A percentile compares a stretch with the other conserved stretches of the same genome.
These are phyloP conservation scores for Acanthopleura granulata DNA, from an alignment of 2,888 invertebrate species.

Conservation along the genomic window DNA sequence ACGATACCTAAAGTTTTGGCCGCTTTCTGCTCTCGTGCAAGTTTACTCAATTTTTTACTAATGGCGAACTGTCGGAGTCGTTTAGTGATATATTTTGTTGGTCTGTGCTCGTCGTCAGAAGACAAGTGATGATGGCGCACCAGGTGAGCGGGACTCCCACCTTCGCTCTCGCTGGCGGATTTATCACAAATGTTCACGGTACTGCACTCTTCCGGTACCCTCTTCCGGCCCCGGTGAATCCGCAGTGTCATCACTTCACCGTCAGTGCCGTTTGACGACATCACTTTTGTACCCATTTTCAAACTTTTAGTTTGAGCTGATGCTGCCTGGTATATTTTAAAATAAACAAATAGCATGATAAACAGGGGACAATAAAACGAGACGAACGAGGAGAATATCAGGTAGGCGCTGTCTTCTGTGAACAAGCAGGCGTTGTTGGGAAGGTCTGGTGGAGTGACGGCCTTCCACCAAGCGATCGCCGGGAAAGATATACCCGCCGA, in stretches of 20 bases:
- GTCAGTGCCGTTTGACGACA: slow-evolving; percentile 75
- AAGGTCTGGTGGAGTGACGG: slow-evolving; percentile 69
- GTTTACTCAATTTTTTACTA: slow-evolving; percentile 92
- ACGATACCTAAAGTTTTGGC: slow-evolving; percentile 97
- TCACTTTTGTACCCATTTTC: slow-evolving; percentile 86
- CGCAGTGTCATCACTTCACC: slow-evolving; percentile 81
- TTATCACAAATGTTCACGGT: slow-evolving; percentile 34
- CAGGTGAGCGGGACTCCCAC: slow-evolving; percentile 42
- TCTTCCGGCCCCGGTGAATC: slow-evolving; percentile 84
- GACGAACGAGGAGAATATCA: slow-evolving; percentile 97
- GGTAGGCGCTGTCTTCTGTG: slow-evolving; percentile 95
- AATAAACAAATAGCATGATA: slow-evolving; percentile 99
- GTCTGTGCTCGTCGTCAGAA: slow-evolving; percentile 31
- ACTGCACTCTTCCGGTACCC: slow-evolving; percentile 26
- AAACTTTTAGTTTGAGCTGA: slow-evolving; percentile 91
- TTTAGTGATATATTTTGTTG: slow-evolving; percentile 56
- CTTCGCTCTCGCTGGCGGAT: slow-evolving; percentile 52
- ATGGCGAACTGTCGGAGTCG: slow-evolving; percentile 81
- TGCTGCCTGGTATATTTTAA: slow-evolving; percentile 94
- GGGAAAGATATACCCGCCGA: slow-evolving; percentile 98
- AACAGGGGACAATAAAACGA: slow-evolving; percentile 97
- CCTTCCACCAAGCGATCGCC: slow-evolving; percentile 81
- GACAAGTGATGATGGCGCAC: slow-evolving; percentile 23
- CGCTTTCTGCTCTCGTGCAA: slow-evolving; percentile 97
- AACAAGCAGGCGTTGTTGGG: slow-evolving; percentile 80